Evolutionary conservation across 2,888 invertebrate species (phyloP), one percentile per base, ranked within the genome.

Genomic region (Diplolepis rosae): DNA sequence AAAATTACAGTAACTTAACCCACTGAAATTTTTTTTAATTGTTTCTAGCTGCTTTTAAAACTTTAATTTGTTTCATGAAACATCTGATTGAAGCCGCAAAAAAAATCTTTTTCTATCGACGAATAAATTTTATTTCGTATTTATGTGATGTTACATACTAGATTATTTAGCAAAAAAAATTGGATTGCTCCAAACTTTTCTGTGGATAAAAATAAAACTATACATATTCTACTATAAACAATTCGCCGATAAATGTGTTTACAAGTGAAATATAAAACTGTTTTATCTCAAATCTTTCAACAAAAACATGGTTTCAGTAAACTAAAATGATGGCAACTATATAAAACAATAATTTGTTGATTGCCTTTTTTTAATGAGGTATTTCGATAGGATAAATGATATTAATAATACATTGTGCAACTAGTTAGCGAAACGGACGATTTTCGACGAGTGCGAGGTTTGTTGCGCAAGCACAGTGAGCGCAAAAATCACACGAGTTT

Each of bases 311-410:
- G n/a, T n/a, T n/a, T 54, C 18, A 54, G 18, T 18, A 45, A 45
- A 45, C 45, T 45, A 54, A 54, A n/a, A 28, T 30, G 15, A 54
- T 30, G 30, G n/a, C n/a, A n/a, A 54, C 11, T 15, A 11, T 7
- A 24, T 39, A 61, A 61, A 61, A n/a, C n/a, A n/a, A 61, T 39
- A 61, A 61, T 61, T 61, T 61, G 30, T 32, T 30, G 30, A 54
- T 18, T 30, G 22, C 56, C 39, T 39, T 61, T 32, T 32, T 30
- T 56, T 22, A 7, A 56, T 54, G 56, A 32, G 32, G 32, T 45
- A 45, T 45, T 45, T 45, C 45, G 45, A 32, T 56, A 15, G 18
- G 27, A 52, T 52, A 18, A 56, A 61, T 22, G 13, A 39, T 61
- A 18, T n/a, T n/a, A n/a, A n/a, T n/a, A n/a, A n/a, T n/a, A n/a